A percentile compares a stretch with the other conserved stretches of the same genome.
Conservation (phyloP, 2,113 vertebrate species). For the western clawed frog (Xenopus tropicalis) region UCB_Xtro_10.0 CM004443.2:128322001-128322500, state of each 20-base stretch:
- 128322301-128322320: conserved; percentile 10
- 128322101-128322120: too few relatives aligned
- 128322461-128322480: not conserved
- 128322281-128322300: conserved; percentile 8
- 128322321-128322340: not conserved
- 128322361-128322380: not conserved
- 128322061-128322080: too few relatives aligned
- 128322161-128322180: too few relatives aligned
- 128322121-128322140: too few relatives aligned
- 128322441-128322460: not conserved
- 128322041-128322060: too few relatives aligned
- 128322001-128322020: too few relatives aligned
- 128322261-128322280: conserved; percentile 10
- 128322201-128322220: not conserved
- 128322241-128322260: conserved; percentile 15
- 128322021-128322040: too few relatives aligned
- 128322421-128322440: conserved; percentile 1
- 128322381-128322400: not conserved
- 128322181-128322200: too few relatives aligned
- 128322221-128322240: conserved; percentile 1
- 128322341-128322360: not conserved
- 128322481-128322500: not conserved
- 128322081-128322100: too few relatives aligned
- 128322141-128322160: too few relatives aligned
- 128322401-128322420: not conserved